Conservation (phyloP, 2,888 invertebrate species). For the Drosophila histrio region DNA sequence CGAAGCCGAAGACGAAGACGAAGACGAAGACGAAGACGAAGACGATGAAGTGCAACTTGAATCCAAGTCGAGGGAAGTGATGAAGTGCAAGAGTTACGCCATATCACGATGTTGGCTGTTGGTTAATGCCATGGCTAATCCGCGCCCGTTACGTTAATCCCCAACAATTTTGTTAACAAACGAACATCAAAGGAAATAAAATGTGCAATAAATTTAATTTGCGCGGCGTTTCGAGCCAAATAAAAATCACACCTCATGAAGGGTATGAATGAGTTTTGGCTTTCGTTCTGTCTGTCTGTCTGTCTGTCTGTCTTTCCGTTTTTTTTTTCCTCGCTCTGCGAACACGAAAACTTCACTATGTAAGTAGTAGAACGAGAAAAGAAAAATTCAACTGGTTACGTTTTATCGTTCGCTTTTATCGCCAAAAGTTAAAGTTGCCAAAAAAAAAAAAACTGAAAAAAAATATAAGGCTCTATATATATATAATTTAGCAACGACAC, state of each 20-base stretch:
- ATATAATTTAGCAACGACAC: not conserved
- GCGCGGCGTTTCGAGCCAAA: slow-evolving; percentile 49
- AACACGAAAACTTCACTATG: slow-evolving; percentile 27
- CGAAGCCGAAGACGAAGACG: not conserved
- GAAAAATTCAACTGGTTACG: slow-evolving; percentile 45
- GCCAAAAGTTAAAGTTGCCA: slow-evolving; percentile 63
- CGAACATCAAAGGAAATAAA: slow-evolving; percentile 83
- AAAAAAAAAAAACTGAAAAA: slow-evolving; percentile 48
- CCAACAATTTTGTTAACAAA: slow-evolving; percentile 77
- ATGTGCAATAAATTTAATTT: slow-evolving; percentile 82
- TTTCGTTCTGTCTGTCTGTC: slow-evolving; percentile 1
- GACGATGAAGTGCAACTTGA: slow-evolving; percentile 11
- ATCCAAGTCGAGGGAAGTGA: slow-evolving; percentile 46
- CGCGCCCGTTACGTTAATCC: slow-evolving; percentile 73
- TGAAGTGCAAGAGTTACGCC: slow-evolving; percentile 76
- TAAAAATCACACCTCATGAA: slow-evolving; percentile 58
- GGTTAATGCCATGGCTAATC: slow-evolving; percentile 77
- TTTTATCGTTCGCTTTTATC: slow-evolving; percentile 68
- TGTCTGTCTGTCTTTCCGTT: not conserved
- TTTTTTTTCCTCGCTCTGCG: not conserved
- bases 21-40: not conserved
- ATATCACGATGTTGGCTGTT: slow-evolving; percentile 71
- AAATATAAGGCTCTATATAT: not conserved
- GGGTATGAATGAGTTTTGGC: slow-evolving; percentile 46
- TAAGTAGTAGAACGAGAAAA: slow-evolving; percentile 43